A percentile compares a stretch with the other conserved stretches of the same genome.
Conservation (phyloP, 2,888 invertebrate species). For the Limnephilus rhombicus region DNA sequence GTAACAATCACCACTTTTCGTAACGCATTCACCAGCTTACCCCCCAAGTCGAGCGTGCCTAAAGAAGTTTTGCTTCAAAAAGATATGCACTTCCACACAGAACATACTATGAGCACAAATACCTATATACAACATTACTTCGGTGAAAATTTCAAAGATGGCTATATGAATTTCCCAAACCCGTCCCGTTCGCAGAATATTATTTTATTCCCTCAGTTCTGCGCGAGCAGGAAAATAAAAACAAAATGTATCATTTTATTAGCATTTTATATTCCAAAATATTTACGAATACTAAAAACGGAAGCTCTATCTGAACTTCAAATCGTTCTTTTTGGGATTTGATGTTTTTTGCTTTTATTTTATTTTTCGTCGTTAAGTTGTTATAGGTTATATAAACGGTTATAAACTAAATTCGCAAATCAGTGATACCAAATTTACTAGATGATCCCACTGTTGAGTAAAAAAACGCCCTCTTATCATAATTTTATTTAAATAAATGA, state of each 20-base stretch:
- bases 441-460: not conserved
- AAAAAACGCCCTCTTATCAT: not conserved
- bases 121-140: not conserved
- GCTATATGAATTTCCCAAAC: not conserved
- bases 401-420: not conserved
- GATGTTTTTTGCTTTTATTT: slow-evolving; percentile 7
- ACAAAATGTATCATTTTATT: not conserved
- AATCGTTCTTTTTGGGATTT: not conserved
- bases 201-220: not conserved
- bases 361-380: slow-evolving; percentile 6
- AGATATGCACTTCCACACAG: not conserved
- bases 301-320: not conserved
- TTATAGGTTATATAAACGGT: not conserved
- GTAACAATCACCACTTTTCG: too few relatives aligned
- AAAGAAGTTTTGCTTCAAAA: too few relatives aligned
- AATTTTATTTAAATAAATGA: too few relatives aligned
- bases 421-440: not conserved
- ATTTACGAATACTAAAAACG: slow-evolving; percentile 4
- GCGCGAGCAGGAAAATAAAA: slow-evolving; percentile 2
- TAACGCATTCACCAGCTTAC: too few relatives aligned
- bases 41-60: too few relatives aligned
- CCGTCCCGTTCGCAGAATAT: not conserved
- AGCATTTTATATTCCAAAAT: not conserved
- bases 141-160: slow-evolving; percentile 35
- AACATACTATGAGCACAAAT: not conserved